These are phyloP conservation scores for Oscheius onirici DNA, from an alignment of 2,888 invertebrate genomes.

Conservation along the genomic window DNA sequence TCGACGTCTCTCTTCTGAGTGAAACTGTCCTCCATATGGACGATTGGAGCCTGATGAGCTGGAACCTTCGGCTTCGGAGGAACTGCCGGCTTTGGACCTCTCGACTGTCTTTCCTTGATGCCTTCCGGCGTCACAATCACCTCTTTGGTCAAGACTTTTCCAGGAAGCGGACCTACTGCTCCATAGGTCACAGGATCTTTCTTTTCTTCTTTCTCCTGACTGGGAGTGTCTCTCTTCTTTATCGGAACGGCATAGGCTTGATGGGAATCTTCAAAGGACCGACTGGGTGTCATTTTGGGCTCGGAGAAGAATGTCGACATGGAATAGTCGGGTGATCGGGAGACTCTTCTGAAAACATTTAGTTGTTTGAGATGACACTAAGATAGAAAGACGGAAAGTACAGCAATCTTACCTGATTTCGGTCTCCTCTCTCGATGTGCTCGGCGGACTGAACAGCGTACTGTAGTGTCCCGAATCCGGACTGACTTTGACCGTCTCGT, in stretches of 20 bases:
- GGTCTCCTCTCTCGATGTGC: conserved; percentile 3
- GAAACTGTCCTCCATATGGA: conserved; percentile 46
- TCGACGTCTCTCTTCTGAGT: conserved; percentile 30
- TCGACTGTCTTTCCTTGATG: conserved; percentile 43
- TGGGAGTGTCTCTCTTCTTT: neutral
- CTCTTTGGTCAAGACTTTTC: conserved; percentile 64
- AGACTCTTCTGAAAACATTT: conserved; percentile 3
- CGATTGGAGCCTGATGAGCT: conserved; percentile 40
- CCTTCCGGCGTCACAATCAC: conserved; percentile 66
- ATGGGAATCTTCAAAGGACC: conserved; percentile 11
- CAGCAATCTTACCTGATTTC: neutral
- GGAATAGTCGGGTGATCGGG: conserved; percentile 19
- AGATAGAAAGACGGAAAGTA: neutral
- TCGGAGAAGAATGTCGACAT: conserved; percentile 17
- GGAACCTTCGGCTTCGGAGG: conserved; percentile 57
- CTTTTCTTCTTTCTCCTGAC: conserved; percentile 15
- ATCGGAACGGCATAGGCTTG: conserved; percentile 16
- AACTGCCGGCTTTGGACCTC: conserved; percentile 58
- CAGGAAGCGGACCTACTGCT: conserved; percentile 63
- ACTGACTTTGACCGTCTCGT: conserved; percentile 35
- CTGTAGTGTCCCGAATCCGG: conserved; percentile 43
- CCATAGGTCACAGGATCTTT: conserved; percentile 49
- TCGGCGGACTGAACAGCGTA: conserved; percentile 18
- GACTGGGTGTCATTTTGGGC: conserved; percentile 1
- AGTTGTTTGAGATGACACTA: too few relatives aligned